Base-by-base conservation (phyloP, 2,797 vertebrate genomes). In the Notamacropus eugenii region DNA sequence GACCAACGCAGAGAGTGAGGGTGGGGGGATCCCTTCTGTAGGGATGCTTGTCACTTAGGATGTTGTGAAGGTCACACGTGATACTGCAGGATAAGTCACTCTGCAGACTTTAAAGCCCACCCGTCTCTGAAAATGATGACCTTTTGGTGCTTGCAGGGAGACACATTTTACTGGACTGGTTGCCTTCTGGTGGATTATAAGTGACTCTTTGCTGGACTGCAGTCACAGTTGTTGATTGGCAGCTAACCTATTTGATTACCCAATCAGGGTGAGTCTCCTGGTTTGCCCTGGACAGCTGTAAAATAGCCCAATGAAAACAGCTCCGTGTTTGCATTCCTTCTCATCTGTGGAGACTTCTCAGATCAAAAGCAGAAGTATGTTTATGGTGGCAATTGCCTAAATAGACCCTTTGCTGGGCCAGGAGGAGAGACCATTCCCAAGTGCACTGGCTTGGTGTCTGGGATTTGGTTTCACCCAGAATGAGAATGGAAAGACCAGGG, bases 231-330 rank as follows among this genome's bases (percentile, higher is more conserved):
- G 12, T 97, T 95, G 96, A 97, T 96, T 98, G 96, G 96, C 97
- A 96, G 97, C 95, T 98, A 97, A 98, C 96, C 96, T 95, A 95
- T 54, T 52, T 95, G 96, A 97, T 98, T 96, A 98, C 96, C 97
- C 98, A 95, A 97, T 97, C 95, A 11, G 46, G 31, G 24, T 46
- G 40, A 87, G 74, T 50, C 74, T 50, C 9, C 9, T 27, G 91
- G 50, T 96, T 97, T 95, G 14, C 91, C 57, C 34, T 91, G 31
- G 92, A 54, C 94, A 94, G 46, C 92, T 92, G 91, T 92, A 94
- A 97, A 96, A 93, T 96, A 90, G 93, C 54, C 92, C 90, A 67
- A 58, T 67, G 31, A 93, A 96, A 93, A 4, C 4, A 11, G 12
- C 46, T n/a, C 0, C 92, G 27, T 87, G 52, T 92, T 95, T 96